Conservation (phyloP, 2,888 invertebrate species). For the Stenodera caucasica region DNA sequence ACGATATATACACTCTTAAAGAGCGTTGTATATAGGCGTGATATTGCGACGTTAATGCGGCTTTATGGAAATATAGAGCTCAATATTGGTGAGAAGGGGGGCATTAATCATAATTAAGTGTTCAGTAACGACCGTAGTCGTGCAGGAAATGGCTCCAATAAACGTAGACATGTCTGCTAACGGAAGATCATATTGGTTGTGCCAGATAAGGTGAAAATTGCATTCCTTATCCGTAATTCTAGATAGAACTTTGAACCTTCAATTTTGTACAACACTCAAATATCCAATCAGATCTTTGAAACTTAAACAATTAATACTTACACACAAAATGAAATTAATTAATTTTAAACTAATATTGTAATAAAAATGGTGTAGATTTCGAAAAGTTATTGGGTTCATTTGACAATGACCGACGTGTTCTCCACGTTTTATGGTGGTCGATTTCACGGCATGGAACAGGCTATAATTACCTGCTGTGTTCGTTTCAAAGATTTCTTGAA, state of each 20-base stretch:
- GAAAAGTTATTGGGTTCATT: constrained; percentile 22
- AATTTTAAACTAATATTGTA: neutral
- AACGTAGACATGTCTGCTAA: constrained; percentile 50
- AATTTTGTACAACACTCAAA: constrained; percentile 12
- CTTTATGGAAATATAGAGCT: constrained; percentile 63
- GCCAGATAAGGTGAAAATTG: constrained; percentile 52
- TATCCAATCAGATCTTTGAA: neutral
- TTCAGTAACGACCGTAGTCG: constrained; percentile 50
- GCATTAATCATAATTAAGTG: constrained; percentile 55
- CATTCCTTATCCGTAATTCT: constrained; percentile 47
- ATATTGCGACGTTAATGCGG: constrained; percentile 60
- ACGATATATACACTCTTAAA: constrained; percentile 43
- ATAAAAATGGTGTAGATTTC: constrained; percentile 22
- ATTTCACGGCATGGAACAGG: constrained; percentile 42
- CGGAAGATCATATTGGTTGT: constrained; percentile 51
- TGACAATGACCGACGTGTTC: constrained; percentile 28
- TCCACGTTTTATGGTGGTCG: constrained; percentile 40
- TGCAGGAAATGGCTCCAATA: constrained; percentile 51
- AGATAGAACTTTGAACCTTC: constrained; percentile 38
- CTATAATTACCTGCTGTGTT: constrained; percentile 46
- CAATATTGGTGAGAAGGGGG: constrained; percentile 57
- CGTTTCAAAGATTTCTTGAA: constrained; percentile 36
- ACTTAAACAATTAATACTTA: too few species aligned
- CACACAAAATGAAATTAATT: neutral
- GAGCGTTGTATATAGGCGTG: constrained; percentile 47